Percentiles rank a stretch among this genome's conserved stretches.
Conservation (phyloP, 2,113 vertebrate genomes). For the Callorhinus ursinus region DNA sequence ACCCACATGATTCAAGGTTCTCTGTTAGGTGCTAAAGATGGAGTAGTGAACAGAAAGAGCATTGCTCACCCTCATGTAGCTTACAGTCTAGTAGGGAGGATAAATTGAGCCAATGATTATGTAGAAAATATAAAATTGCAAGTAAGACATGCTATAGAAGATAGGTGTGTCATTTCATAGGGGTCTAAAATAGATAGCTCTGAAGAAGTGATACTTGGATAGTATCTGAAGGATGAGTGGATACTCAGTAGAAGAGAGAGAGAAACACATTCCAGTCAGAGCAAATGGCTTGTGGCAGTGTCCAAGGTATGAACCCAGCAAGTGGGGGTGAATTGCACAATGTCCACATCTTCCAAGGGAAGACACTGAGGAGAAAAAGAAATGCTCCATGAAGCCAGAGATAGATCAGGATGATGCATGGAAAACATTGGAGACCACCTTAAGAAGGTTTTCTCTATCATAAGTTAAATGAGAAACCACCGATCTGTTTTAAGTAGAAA, state of each 20-base stretch:
- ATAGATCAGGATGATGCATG: not conserved
- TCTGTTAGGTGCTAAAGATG: not conserved
- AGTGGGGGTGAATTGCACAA: not conserved
- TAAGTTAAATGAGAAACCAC: not conserved
- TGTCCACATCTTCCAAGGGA: not conserved
- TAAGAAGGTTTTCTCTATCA: not conserved
- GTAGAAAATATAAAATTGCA: constrained; percentile 1
- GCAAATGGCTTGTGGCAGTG: not conserved
- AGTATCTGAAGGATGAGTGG: constrained; percentile 26
- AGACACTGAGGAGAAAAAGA: not conserved
- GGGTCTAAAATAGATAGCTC: not conserved
- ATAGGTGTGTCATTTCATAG: not conserved
- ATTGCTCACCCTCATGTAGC: not conserved
- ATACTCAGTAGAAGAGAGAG: not conserved
- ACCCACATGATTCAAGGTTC: not conserved
- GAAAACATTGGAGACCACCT: not conserved
- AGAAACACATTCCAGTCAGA: not conserved
- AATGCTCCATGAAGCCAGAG: not conserved
- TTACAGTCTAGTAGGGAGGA: not conserved
- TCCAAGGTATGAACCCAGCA: not conserved
- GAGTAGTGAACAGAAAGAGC: not conserved
- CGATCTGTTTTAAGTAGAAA: not conserved
- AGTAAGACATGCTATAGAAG: not conserved
- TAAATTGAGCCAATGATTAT: not conserved
- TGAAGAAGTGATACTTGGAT: not conserved